Evolutionary conservation across 1,140 invertebrate genomes (phyloP).

Genomic region (Antheraea mylitta): DNA sequence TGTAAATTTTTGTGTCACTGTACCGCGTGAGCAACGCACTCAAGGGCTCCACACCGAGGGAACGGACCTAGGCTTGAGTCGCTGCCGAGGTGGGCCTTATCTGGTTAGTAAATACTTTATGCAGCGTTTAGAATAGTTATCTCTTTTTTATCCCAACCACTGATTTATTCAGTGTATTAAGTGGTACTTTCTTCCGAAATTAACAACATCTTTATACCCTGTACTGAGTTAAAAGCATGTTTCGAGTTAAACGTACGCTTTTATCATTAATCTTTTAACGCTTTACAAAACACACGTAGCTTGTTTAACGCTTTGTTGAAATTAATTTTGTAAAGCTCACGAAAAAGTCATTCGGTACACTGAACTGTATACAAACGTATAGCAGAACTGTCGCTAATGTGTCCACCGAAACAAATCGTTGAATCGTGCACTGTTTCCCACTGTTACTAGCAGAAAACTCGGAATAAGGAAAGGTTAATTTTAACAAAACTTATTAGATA

Average conservation of each 20-base stretch:
- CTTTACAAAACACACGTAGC: constrained; percentile 16
- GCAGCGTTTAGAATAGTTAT: too few relatives aligned
- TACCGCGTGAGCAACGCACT: too few relatives aligned
- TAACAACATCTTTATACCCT: not conserved
- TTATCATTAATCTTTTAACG: constrained; percentile 21
- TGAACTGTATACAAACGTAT: constrained; percentile 38
- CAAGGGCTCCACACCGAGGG: too few relatives aligned
- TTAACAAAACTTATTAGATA: constrained; percentile 39
- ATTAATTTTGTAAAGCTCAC: constrained; percentile 49
- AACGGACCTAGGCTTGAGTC: too few relatives aligned
- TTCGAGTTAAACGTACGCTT: constrained; percentile 8
- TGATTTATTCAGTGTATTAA: too few relatives aligned
- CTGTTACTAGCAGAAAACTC: constrained; percentile 1
- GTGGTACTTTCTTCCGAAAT: too few relatives aligned
- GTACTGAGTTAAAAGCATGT: not conserved
- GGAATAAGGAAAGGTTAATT: constrained; percentile 28
- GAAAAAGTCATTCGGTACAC: constrained; percentile 46
- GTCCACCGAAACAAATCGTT: constrained; percentile 43
- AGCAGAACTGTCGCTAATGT: constrained; percentile 45
- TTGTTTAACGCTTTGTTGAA: constrained; percentile 14
- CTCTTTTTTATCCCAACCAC: too few relatives aligned
- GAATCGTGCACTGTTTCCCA: constrained; percentile 26
- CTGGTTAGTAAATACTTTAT: too few relatives aligned
- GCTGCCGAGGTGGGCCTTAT: too few relatives aligned
- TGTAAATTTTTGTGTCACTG: too few relatives aligned